Conservation (phyloP, 2,113 vertebrate genomes). For the Eurypyga helias region DNA sequence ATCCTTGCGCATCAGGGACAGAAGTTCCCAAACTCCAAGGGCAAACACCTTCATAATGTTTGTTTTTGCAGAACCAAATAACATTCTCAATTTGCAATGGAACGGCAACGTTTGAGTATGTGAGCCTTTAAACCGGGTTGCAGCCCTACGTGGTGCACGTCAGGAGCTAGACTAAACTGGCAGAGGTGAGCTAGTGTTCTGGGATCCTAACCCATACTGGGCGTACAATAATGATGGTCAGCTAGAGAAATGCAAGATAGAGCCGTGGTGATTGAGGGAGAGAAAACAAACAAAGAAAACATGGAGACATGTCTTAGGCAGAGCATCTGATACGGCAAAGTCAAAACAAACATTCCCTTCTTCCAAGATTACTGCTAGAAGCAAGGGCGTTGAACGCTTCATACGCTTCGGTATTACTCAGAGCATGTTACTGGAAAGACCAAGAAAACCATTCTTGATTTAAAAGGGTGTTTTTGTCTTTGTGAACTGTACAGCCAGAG, state of each 20-base stretch:
- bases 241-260: background rate
- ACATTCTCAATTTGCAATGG: background rate
- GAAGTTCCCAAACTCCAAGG: background rate
- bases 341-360: background rate
- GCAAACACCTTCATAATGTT: conserved; percentile 22
- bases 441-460: background rate
- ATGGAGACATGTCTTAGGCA: background rate
- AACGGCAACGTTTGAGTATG: background rate
- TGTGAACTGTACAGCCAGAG: background rate
- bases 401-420: background rate
- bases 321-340: background rate
- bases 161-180: background rate
- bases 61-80: background rate
- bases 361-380: background rate
- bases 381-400: background rate
- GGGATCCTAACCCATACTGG: background rate
- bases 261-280: background rate
- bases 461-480: background rate
- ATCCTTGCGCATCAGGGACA: background rate
- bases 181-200: background rate
- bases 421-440: background rate
- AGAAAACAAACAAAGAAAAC: background rate
- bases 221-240: background rate
- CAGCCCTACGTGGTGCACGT: background rate
- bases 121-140: background rate